These are phyloP conservation scores for Seriola rivoliana DNA, from an alignment of 2,113 vertebrate genomes.

Conservation along the genomic window DNA sequence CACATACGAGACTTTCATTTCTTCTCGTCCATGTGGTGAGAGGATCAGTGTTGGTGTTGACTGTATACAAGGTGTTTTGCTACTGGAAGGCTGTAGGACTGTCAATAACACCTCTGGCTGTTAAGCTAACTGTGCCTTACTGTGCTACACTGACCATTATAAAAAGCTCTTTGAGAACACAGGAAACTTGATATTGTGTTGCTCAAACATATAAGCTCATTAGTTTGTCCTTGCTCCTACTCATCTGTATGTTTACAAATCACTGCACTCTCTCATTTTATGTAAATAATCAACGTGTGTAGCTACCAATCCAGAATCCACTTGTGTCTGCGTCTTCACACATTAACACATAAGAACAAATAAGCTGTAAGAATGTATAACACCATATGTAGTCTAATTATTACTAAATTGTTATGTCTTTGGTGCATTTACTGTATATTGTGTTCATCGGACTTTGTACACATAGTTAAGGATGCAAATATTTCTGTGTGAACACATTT, in stretches of 20 bases:
- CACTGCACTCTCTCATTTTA: neutral
- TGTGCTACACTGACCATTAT: conserved; percentile 35
- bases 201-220: neutral
- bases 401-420: neutral
- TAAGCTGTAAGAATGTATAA: conserved; percentile 10
- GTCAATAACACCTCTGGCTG: conserved; percentile 16
- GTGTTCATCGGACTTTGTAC: conserved; percentile 11
- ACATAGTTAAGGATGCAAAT: neutral
- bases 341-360: conserved; percentile 6
- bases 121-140: conserved; percentile 76
- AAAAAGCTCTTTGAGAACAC: conserved; percentile 17
- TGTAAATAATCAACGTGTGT: conserved; percentile 13
- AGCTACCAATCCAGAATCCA: neutral
- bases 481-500: conserved; percentile 8
- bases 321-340: neutral
- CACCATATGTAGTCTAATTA: conserved; percentile 19
- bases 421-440: neutral
- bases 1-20: neutral
- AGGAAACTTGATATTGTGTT: neutral
- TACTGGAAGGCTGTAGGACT: conserved; percentile 51
- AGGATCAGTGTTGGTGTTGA: conserved; percentile 20
- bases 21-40: neutral
- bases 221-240: neutral
- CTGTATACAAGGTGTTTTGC: conserved; percentile 32
- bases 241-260: conserved; percentile 32